Percentiles rank a stretch among this genome's conserved stretches.
Evolutionary conservation across 2,888 invertebrate genomes (phyloP).

Genomic region (Adelognathus sp.): DNA sequence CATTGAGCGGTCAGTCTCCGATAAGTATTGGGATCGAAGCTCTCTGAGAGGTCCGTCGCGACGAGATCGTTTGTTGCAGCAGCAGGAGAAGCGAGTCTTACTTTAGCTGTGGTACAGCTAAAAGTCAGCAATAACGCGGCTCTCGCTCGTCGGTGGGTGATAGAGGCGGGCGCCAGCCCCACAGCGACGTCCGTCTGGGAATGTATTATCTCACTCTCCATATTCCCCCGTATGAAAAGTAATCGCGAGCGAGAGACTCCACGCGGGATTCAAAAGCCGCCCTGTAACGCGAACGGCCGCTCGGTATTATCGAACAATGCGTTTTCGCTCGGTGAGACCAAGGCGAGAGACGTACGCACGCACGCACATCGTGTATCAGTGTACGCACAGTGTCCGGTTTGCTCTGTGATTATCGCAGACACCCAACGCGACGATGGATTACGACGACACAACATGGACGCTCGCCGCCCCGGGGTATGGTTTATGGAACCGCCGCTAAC

Average conservation of each 20-base stretch:
- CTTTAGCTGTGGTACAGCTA: no score
- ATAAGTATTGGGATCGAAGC: constrained; percentile 16
- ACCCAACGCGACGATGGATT: constrained; percentile 8
- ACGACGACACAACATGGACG: constrained; percentile 3
- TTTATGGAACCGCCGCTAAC: background rate
- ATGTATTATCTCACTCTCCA: constrained; percentile 63
- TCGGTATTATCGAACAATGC: constrained; percentile 77
- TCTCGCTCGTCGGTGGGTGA: constrained; percentile 56
- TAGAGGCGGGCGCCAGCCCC: constrained; percentile 75
- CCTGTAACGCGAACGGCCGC: constrained; percentile 56
- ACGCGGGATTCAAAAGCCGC: constrained; percentile 60
- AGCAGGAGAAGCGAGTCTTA: background rate
- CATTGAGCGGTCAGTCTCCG: constrained; percentile 10
- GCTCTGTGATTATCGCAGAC: constrained; percentile 39
- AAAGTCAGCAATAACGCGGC: constrained; percentile 11
- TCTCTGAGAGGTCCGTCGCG: background rate
- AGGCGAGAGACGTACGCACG: background rate
- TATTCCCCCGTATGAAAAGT: constrained; percentile 68
- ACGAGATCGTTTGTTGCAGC: background rate
- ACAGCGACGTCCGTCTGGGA: constrained; percentile 74
- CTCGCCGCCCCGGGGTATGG: background rate
- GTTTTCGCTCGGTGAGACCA: constrained; percentile 61
- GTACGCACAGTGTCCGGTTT: constrained; percentile 52
- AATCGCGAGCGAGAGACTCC: constrained; percentile 53
- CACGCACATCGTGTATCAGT: constrained; percentile 41